These are phyloP conservation scores for Eurystomus glaucurus DNA, from an alignment of 2,797 vertebrate species.

Conservation along the genomic window DNA sequence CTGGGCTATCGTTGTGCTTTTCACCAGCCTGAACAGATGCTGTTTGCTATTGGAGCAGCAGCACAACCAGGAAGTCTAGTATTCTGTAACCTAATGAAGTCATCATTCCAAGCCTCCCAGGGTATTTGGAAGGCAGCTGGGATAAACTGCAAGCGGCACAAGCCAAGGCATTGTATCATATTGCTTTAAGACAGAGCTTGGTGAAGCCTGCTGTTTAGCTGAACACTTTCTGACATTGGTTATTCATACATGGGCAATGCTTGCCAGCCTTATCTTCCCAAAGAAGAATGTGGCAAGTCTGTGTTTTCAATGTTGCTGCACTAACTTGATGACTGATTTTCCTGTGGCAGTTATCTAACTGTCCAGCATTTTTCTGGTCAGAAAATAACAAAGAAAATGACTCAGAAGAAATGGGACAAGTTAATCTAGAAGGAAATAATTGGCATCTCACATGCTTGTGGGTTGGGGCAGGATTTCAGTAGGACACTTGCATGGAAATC, in stretches of 20 bases:
- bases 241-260: background rate
- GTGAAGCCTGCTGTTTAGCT: background rate
- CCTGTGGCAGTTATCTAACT: background rate
- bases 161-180: background rate
- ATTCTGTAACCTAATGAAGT: background rate
- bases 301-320: background rate
- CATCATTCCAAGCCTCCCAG: background rate
- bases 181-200: background rate
- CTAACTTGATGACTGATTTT: background rate
- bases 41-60: background rate
- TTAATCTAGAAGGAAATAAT: background rate
- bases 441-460: background rate
- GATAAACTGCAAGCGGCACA: background rate
- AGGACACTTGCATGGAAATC: background rate
- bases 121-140: background rate
- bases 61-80: background rate
- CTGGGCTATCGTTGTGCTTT: background rate
- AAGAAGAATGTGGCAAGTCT: background rate
- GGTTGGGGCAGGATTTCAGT: background rate
- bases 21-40: background rate
- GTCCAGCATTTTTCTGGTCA: background rate
- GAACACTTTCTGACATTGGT: constrained; percentile 1
- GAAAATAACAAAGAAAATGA: background rate
- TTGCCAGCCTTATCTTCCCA: constrained; percentile 1
- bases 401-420: background rate